Conservation (phyloP, 2,113 vertebrate species). For the Motacilla tschutschensis region DNA sequence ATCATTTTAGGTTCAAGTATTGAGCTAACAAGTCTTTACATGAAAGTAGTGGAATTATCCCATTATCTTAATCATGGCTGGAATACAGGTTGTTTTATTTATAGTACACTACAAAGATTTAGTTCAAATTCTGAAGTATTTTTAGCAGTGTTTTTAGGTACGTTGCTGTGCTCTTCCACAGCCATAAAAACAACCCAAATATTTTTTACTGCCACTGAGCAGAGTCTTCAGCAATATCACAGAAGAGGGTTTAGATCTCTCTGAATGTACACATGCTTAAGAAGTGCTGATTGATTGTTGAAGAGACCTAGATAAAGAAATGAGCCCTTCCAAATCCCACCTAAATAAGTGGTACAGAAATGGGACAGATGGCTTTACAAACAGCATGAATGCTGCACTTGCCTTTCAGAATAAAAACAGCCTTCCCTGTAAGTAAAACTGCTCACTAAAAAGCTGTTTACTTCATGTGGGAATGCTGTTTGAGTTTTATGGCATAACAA, state of each 20-base stretch:
- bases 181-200: background rate
- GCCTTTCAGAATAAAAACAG: background rate
- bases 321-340: background rate
- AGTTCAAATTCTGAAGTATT: background rate
- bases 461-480: background rate
- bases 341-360: background rate
- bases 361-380: constrained; percentile 1
- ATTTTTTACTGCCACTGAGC: background rate
- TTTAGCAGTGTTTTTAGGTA: background rate
- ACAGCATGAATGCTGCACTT: background rate
- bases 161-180: background rate
- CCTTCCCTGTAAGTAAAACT: background rate
- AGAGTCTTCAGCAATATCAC: background rate
- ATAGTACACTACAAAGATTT: background rate
- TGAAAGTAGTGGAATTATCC: background rate
- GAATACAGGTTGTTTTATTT: background rate
- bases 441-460: background rate
- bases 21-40: background rate
- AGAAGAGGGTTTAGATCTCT: background rate
- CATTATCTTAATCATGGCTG: background rate
- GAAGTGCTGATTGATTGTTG: background rate
- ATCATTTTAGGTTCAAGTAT: background rate
- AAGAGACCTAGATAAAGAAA: background rate
- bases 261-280: background rate
- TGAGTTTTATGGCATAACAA: background rate